A percentile compares a stretch with the other conserved stretches of the same genome.
Conservation (phyloP, 2,113 vertebrate species). For the Laticauda laticaudata region DNA sequence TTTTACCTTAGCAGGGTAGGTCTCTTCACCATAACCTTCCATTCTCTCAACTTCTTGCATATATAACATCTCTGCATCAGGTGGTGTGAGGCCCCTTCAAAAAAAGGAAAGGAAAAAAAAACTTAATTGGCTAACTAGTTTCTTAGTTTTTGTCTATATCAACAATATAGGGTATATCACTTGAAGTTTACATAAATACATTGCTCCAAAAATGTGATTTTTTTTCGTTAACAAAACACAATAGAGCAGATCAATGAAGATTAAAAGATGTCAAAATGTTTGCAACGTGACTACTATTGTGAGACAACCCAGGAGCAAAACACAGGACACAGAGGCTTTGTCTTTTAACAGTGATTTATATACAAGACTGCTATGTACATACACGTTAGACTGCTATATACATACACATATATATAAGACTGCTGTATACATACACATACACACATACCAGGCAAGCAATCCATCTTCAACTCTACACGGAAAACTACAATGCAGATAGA, state of each 20-base stretch:
- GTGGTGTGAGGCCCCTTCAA: conserved; percentile 85
- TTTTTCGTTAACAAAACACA: not conserved
- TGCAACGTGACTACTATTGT: no score
- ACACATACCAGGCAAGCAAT: no score
- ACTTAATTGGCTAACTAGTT: not conserved
- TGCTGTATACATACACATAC: no score
- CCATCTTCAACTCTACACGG: no score
- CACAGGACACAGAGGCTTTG: no score
- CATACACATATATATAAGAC: no score
- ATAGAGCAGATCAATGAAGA: not conserved
- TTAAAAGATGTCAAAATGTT: no score
- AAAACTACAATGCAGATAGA: no score
- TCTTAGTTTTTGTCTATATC: not conserved
- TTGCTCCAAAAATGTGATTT: not conserved
- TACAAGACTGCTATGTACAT: no score
- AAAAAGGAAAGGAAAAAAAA: conserved; percentile 19
- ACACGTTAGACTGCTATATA: no score
- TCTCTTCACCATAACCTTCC: conserved; percentile 95
- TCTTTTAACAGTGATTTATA: no score
- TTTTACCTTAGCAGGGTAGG: conserved; percentile 90
- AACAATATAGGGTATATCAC: not conserved
- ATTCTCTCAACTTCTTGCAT: conserved; percentile 97
- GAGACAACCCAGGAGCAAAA: no score
- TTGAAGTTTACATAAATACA: not conserved
- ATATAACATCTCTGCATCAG: conserved; percentile 93